Evolutionary conservation across 2,113 vertebrate genomes (phyloP).

Genomic region (Campylorhamphus procurvoides): DNA sequence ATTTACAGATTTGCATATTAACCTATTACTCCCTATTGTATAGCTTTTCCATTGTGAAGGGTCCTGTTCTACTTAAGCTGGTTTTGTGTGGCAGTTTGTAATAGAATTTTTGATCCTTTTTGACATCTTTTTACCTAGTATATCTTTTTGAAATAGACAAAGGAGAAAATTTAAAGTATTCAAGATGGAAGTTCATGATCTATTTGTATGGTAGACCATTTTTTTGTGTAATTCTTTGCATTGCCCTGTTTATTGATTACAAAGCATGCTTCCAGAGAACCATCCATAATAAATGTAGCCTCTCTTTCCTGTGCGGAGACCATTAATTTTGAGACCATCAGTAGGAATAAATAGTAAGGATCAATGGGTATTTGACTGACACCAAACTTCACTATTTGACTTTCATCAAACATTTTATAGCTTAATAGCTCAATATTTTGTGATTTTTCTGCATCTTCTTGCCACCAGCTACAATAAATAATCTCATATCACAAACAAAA

Average conservation of each 20-base stretch:
- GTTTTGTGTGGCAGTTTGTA: neutral
- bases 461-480: neutral
- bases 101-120: neutral
- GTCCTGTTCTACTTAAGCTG: neutral
- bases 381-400: neutral
- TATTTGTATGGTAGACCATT: neutral
- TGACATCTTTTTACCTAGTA: neutral
- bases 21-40: accelerated
- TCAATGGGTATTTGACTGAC: neutral
- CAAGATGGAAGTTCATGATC: neutral
- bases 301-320: neutral
- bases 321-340: neutral
- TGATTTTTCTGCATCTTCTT: neutral
- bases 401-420: neutral
- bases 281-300: neutral
- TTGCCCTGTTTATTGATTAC: neutral
- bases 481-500: neutral
- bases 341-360: neutral
- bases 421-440: neutral
- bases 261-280: neutral
- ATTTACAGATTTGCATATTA: neutral
- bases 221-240: neutral
- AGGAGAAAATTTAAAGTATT: neutral
- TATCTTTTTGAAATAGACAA: neutral
- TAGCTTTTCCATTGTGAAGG: neutral